These are phyloP conservation scores for Oceanodroma leucorhoa DNA, from an alignment of 2,797 vertebrate genomes.

Conservation along the genomic window DNA sequence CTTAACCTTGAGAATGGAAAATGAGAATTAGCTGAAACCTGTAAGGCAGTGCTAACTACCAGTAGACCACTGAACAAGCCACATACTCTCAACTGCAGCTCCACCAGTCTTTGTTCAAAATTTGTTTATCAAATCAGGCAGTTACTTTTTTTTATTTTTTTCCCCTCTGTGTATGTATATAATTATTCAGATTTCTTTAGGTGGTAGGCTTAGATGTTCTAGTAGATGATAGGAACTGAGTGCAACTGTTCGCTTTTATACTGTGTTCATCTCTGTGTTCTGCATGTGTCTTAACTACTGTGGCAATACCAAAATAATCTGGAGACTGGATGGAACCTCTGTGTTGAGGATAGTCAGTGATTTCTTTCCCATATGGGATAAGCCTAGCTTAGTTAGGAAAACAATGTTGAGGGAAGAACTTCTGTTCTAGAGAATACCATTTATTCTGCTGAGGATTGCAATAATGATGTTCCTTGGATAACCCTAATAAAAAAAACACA, in stretches of 20 bases:
- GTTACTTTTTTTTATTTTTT: background rate
- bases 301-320: background rate
- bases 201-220: background rate
- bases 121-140: conserved; percentile 34
- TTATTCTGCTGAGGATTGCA: background rate
- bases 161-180: background rate
- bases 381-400: background rate
- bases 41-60: background rate
- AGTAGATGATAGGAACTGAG: background rate
- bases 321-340: background rate
- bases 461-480: background rate
- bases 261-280: background rate
- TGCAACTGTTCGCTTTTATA: background rate
- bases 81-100: background rate
- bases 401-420: background rate
- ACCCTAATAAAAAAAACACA: background rate
- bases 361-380: background rate
- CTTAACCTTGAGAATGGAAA: conserved; percentile 35
- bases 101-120: background rate
- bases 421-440: background rate
- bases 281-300: background rate
- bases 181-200: background rate
- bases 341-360: background rate
- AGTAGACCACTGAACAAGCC: background rate
- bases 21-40: conserved; percentile 47